Evolutionary conservation across 2,797 vertebrate genomes (phyloP).

Genomic region (Carapus acus): DNA sequence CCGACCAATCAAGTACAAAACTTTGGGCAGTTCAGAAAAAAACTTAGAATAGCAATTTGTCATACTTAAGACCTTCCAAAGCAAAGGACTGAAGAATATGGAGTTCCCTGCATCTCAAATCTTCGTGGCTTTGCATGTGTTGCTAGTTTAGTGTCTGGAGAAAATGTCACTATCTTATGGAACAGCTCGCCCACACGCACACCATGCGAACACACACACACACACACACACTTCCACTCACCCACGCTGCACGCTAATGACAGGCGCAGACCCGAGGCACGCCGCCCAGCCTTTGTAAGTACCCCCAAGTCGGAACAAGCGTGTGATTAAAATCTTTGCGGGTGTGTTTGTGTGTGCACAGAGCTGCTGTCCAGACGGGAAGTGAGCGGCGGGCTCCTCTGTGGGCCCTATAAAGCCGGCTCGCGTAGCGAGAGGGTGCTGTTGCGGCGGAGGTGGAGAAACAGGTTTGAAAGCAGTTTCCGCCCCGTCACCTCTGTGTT

Average conservation of each 20-base stretch:
- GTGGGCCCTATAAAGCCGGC: slow-evolving; percentile 53
- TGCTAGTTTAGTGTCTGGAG: too few species aligned
- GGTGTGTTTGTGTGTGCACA: slow-evolving; percentile 35
- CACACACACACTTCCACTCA: slow-evolving; percentile 15
- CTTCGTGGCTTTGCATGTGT: too few species aligned
- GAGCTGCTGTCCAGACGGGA: slow-evolving; percentile 64
- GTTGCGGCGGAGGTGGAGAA: slow-evolving; percentile 55
- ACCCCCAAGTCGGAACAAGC: slow-evolving; percentile 42
- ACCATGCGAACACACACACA: slow-evolving; percentile 4
- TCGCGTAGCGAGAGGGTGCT: slow-evolving; percentile 67
- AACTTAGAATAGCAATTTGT: too few species aligned
- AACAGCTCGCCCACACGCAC: not conserved
- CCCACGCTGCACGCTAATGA: slow-evolving; percentile 48
- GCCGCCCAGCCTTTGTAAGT: slow-evolving; percentile 40
- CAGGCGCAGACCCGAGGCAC: slow-evolving; percentile 20
- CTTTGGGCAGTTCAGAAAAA: too few species aligned
- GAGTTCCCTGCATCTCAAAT: too few species aligned
- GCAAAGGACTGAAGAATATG: too few species aligned
- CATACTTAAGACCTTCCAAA: too few species aligned
- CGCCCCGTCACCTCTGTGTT: slow-evolving; percentile 10
- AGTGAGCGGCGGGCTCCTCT: slow-evolving; percentile 53
- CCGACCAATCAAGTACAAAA: too few species aligned
- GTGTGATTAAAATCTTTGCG: slow-evolving; percentile 59
- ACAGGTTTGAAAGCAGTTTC: slow-evolving; percentile 38
- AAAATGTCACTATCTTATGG: not conserved